These are phyloP conservation scores for Lordiphosa fenestrarum DNA, from an alignment of 2,888 invertebrate species.

Conservation along the genomic window DNA sequence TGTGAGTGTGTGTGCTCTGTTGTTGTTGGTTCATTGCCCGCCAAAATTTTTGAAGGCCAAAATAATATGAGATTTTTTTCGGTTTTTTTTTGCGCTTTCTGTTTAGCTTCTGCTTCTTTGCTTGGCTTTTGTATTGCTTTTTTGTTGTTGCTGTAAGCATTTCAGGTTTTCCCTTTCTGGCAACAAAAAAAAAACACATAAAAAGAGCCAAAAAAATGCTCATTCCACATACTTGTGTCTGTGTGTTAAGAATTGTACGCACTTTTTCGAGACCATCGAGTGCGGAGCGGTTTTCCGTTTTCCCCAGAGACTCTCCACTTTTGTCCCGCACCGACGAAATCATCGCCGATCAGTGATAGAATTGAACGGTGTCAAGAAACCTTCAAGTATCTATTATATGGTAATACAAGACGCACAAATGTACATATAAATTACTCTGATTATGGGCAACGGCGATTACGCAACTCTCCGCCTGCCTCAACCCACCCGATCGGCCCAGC, in stretches of 20 bases:
- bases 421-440: constrained; percentile 75
- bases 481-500: constrained; percentile 8
- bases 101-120: constrained; percentile 51
- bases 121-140: constrained; percentile 23
- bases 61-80: constrained; percentile 71
- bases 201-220: constrained; percentile 14
- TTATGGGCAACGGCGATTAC: constrained; percentile 43
- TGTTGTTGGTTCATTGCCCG: constrained; percentile 79
- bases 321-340: too few species aligned
- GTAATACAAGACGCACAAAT: constrained; percentile 63
- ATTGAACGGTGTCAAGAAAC: constrained; percentile 62
- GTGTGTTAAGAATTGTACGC: constrained; percentile 40
- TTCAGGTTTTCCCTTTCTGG: constrained; percentile 74
- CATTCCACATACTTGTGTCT: constrained; percentile 17
- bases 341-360: constrained; percentile 64
- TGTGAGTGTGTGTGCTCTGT: constrained; percentile 40
- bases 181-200: constrained; percentile 32
- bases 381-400: constrained; percentile 71
- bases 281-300: constrained; percentile 1
- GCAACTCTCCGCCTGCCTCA: constrained; percentile 18
- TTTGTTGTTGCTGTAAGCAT: constrained; percentile 44
- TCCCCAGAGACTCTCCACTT: not conserved
- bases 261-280: constrained; percentile 12
- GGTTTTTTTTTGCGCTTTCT: constrained; percentile 44
- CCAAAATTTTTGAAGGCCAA: constrained; percentile 79